These are phyloP conservation scores for Chinchilla lanigera DNA, from an alignment of 2,113 vertebrate genomes.

Conservation along the genomic window DNA sequence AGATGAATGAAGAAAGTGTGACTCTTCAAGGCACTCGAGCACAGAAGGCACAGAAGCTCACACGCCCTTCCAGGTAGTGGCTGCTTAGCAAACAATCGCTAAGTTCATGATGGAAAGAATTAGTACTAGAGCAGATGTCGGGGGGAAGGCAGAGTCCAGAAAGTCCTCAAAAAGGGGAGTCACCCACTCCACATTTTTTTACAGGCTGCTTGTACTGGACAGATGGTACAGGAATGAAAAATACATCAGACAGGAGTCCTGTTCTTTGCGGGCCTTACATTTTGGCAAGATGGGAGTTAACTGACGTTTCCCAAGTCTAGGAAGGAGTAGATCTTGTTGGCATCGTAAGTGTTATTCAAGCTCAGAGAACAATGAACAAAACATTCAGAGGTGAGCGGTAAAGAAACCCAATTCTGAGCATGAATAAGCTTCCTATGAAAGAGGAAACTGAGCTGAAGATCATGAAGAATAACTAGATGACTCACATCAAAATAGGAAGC, in stretches of 20 bases:
- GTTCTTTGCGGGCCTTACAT: not conserved
- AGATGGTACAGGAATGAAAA: constrained; percentile 12
- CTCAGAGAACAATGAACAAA: not conserved
- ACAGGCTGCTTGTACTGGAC: not conserved
- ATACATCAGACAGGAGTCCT: not conserved
- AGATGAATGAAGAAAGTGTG: not conserved
- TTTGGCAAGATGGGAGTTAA: constrained; percentile 5
- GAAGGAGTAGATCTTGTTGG: not conserved
- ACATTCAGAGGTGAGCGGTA: not conserved
- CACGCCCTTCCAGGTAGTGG: not conserved
- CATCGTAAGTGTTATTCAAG: not conserved
- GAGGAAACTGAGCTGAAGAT: constrained; percentile 68
- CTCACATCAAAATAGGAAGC: constrained; percentile 78
- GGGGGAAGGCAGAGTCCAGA: not conserved
- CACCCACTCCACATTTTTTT: not conserved
- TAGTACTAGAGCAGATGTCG: not conserved
- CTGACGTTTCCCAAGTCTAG: not conserved
- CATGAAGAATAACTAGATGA: constrained; percentile 59
- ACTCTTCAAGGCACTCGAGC: not conserved
- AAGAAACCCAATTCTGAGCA: constrained; percentile 9
- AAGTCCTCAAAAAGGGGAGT: not conserved
- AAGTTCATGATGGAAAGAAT: constrained; percentile 16
- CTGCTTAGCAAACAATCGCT: not conserved
- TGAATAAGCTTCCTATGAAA: constrained; percentile 13
- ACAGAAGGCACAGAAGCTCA: not conserved